Base-by-base conservation (phyloP, 2,797 vertebrate genomes). In the Pelobates cultripes region DNA sequence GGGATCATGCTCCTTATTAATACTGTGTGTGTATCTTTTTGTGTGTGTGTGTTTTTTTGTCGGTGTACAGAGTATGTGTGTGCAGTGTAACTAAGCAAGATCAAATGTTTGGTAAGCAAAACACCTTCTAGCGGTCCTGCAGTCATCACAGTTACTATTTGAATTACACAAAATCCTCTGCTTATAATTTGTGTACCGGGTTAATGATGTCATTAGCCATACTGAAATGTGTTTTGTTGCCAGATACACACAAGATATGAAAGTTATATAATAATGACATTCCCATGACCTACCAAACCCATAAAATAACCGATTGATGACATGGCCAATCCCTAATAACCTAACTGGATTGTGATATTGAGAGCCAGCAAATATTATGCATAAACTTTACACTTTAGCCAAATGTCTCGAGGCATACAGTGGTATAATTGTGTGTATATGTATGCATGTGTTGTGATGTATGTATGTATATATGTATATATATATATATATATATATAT, bases 271-370 rank as follows among this genome's bases (percentile, higher is more conserved):
- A 70, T 77, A 73, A 68, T 70, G 80, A 77, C 75, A 77, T 82
- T 77, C 71, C 75, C 61, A 66, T 77, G 74, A 82, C 74, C 70
- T 77, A 73, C 75, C 80, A 77, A 77, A 66, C 80, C 74, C 80
- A 77, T 82, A 77, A 82, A 82, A 67, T 82, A 82, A 73, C 80
- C 47, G 61, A 77, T 82, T 77, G 60, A 77, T 82, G 74, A 82
- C 80, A 82, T 47, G 74, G 70, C 68, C 80, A 82, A 77, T 82
- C 70, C 67, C 67, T 81, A 77, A 82, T 82, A 66, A 67, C 55
- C n/a, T 77, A 81, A 71, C 71, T 55, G 64, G 70, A 63, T 61
- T 69, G 51, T 55, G 75, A 74, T 69, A 43, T 41, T 60, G 63
- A 45, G 78, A 10, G 1, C 45, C 45, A 47, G 9, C 45, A 47